Conservation (phyloP, 2,888 invertebrate genomes). For the Acheta domesticus region DNA sequence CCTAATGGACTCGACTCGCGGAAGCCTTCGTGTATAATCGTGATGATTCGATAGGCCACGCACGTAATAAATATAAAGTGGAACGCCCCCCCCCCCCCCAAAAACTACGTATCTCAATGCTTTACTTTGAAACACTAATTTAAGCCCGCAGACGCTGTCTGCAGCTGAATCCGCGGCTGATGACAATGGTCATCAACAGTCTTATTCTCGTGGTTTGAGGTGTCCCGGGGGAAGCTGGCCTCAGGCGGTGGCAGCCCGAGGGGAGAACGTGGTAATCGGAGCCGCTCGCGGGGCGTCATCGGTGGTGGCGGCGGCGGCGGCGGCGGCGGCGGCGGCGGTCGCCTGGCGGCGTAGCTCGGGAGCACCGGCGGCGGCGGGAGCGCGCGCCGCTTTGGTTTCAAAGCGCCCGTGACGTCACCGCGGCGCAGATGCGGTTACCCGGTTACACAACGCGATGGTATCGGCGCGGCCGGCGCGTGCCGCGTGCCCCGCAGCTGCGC, state of each 20-base stretch:
- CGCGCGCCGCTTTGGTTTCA: neutral
- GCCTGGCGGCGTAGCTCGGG: neutral
- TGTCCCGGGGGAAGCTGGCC: no score
- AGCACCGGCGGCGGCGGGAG: neutral
- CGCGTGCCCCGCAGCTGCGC: neutral
- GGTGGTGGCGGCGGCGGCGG: neutral
- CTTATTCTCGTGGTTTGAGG: no score
- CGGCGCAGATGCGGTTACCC: conserved; percentile 18
- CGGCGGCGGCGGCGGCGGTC: neutral
- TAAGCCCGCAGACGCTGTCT: no score
- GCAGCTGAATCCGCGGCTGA: no score
- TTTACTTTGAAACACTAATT: no score
- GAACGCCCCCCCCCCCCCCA: no score
- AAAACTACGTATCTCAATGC: no score
- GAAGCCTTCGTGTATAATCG: no score
- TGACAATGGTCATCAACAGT: no score
- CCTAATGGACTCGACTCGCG: no score
- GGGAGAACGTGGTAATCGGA: neutral
- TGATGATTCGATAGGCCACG: no score
- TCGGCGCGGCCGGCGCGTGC: neutral
- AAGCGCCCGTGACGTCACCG: neutral
- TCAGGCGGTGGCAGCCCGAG: neutral
- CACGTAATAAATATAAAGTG: no score
- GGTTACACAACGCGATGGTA: conserved; percentile 18
- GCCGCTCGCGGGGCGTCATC: neutral